Base-by-base conservation (phyloP, 2,797 vertebrate species). In the Mallotus villosus region DNA sequence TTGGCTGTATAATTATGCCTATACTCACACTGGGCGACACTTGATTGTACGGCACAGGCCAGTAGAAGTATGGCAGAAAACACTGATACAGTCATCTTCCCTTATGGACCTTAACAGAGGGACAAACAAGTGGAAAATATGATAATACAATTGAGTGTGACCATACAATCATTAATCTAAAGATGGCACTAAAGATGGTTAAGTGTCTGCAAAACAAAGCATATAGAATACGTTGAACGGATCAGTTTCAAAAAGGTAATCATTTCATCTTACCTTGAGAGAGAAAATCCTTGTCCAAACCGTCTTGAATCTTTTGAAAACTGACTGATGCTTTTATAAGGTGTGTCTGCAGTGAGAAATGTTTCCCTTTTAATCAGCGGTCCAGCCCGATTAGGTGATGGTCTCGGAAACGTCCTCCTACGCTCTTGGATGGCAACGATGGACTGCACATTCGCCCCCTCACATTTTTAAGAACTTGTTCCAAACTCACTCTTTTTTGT, bases 21-120 rank as follows among this genome's bases (percentile, higher is more conserved):
- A 24, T 80, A 86, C 91, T 92, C 79, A 93, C 92, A 17, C 72
- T 91, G 88, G 77, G 86, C 79, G 3, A 65, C 74, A 74, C 25
- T 74, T 0, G 84, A 77, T 0, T 80, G 67, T 63, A 82, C 63
- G 34, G 65, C 17, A 77, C 79, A 88, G 4, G 63, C 67, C 81
- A 91, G 64, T 29, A 87, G 61, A 86, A 85, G 3, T 63, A 79
- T 37, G 41, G 75, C 67, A 71, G 49, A 72, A 59, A 87, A 60
- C 12, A 67, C 7, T 51, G 80, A 46, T 19, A 79, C 75, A 77
- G 80, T 25, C 86, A 90, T 89, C 78, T 37, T 88, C 16, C 41
- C 41, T 55, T 63, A 29, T 63, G n/a, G 67, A 59, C 29, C 81
- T 86, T 74, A 86, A 24, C 67, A 73, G 24, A 41, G 32, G 58